Base-by-base conservation (phyloP, 2,888 invertebrate species). In the Calliopum simillimum region DNA sequence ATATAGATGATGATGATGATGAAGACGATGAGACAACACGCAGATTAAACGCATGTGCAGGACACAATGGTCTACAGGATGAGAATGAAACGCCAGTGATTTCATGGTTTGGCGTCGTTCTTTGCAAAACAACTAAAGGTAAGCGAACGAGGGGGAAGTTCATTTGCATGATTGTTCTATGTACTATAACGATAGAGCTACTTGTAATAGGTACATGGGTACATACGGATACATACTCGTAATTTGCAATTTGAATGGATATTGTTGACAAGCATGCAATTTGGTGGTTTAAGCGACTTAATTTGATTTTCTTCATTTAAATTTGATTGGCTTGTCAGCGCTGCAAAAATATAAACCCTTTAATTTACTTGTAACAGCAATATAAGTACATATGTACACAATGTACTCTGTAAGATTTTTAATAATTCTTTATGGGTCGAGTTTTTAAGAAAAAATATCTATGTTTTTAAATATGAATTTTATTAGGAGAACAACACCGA, bases 71-170 rank as follows among this genome's bases (percentile, higher is more conserved):
- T 8, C 8, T 33, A 8, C 85, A 85, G 79, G 85, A 85, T 71
- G 84, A 84, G 71, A 84, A 84, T 72, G 82, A 84, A 76, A 83
- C 82, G 68, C 84, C 85, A 61, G 79, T 82, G 72, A 79, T 81
- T 69, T 82, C 84, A 69, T 86, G 90, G 88, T 92, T 90, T 85
- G 92, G 92, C 77, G 88, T 93, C 78, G 91, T 91, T 78, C 87
- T 92, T 84, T 91, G 92, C 89, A 90, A 91, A 85, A 89, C 90
- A 84, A 90, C 91, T 84, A 91, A 91, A 89, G 92, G 92, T 91
- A 76, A 82, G 82, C 73, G 55, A 16, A 21, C 43, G 13, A 59
- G 33, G 64, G n/a, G 16, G 63, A 13, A 59, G 51, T 25, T 41
- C 13, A 19, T 13, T 25, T 51, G 64, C 4, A 13, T 44, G 14